Percentiles rank a stretch among this genome's conserved stretches.
Conservation (phyloP, 1,140 invertebrate genomes). For the Eurosta solidaginis region DNA sequence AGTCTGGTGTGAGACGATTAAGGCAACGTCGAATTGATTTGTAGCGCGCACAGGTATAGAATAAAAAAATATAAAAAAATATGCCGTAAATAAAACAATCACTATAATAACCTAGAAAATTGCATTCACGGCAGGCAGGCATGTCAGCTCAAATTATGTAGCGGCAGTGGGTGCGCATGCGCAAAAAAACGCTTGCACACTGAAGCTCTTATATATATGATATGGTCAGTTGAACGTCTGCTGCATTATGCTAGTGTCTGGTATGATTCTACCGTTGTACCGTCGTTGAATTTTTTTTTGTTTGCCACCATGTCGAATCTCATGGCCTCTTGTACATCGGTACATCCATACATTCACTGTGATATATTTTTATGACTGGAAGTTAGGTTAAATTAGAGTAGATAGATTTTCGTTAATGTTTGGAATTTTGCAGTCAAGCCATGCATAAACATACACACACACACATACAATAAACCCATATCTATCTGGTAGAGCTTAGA, state of each 20-base stretch:
- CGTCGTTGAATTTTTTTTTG: not conserved
- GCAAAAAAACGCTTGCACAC: not conserved
- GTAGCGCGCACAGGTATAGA: not conserved
- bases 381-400: slow-evolving; percentile 32
- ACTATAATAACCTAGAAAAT: slow-evolving; percentile 28
- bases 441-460: not conserved
- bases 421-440: slow-evolving; percentile 7
- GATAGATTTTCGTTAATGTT: slow-evolving; percentile 30
- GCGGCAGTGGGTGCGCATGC: slow-evolving; percentile 14
- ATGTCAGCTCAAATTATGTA: not conserved
- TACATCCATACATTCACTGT: not conserved
- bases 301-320: not conserved
- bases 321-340: not conserved
- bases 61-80: not conserved
- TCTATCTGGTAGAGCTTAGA: not conserved
- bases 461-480: not conserved
- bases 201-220: no score
- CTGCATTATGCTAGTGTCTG: no score
- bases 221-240: no score
- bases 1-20: not conserved
- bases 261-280: no score
- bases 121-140: not conserved
- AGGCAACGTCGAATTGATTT: slow-evolving; percentile 16
- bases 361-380: slow-evolving; percentile 30
- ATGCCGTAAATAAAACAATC: slow-evolving; percentile 14